phyloP scores from a whole-genome alignment of 2,888 invertebrate genomes.

The Ichneumon xanthorius region DNA sequence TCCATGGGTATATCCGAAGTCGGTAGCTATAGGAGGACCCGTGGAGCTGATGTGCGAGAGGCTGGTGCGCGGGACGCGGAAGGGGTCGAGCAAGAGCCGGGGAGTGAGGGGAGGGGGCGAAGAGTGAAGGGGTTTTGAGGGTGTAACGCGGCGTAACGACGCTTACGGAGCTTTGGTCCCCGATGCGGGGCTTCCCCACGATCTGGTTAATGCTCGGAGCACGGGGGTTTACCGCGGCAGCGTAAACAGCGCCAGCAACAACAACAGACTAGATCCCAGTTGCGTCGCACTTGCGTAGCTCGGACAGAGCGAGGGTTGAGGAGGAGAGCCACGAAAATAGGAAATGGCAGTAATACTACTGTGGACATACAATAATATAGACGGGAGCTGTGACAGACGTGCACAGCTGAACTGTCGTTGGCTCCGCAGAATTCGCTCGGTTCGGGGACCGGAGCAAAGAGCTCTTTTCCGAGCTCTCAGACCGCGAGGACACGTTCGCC shows the following conservation, averaged over 20 bases:
- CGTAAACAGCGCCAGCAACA: slow-evolving; percentile 76
- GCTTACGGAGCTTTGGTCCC: slow-evolving; percentile 78
- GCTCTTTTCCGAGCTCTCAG: slow-evolving; percentile 12
- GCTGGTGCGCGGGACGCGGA: slow-evolving; percentile 8
- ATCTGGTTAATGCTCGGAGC: slow-evolving; percentile 78
- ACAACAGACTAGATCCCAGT: slow-evolving; percentile 42
- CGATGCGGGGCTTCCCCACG: slow-evolving; percentile 76
- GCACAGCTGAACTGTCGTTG: not conserved
- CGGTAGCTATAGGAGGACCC: slow-evolving; percentile 16
- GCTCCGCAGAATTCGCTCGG: not conserved
- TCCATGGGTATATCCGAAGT: slow-evolving; percentile 15
- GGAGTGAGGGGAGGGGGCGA: not conserved
- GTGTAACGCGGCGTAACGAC: slow-evolving; percentile 79
- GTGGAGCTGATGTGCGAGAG: slow-evolving; percentile 29
- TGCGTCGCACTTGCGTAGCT: slow-evolving; percentile 23
- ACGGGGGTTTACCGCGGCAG: slow-evolving; percentile 75
- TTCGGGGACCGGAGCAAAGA: not conserved
- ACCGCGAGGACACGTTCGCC: slow-evolving; percentile 9
- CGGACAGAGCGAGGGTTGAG: not conserved
- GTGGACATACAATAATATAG: not conserved
- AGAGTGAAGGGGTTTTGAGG: slow-evolving; percentile 45
- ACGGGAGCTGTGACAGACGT: not conserved
- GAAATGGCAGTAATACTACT: not conserved
- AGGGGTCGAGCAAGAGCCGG: slow-evolving; percentile 9
- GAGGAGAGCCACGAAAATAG: slow-evolving; percentile 15